phyloP scores from a whole-genome alignment of 2,888 invertebrate genomes.

The Sinodicranocentrus sp. region DNA sequence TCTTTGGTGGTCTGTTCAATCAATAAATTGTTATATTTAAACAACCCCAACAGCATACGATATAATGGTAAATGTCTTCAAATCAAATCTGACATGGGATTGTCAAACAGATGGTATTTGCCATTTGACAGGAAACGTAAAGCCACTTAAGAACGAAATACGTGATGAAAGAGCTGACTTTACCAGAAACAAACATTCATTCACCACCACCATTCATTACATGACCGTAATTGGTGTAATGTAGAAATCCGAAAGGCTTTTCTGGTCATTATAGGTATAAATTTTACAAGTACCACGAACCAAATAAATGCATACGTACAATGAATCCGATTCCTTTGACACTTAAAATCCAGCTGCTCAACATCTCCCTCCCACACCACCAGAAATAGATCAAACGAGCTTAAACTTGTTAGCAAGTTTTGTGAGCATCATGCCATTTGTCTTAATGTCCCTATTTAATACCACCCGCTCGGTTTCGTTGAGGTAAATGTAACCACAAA shows the following conservation, averaged over 20 bases:
- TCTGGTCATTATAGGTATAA: not conserved
- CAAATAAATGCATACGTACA: constrained; percentile 17
- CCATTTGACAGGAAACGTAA: not conserved
- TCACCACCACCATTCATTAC: constrained; percentile 25
- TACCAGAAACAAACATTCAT: constrained; percentile 9
- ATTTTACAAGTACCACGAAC: constrained; percentile 22
- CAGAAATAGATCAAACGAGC: not conserved
- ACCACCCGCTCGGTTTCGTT: no score
- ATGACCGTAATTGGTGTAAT: constrained; percentile 40
- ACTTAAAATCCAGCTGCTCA: constrained; percentile 40
- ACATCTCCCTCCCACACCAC: not conserved
- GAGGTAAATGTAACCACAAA: no score
- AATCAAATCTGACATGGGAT: no score
- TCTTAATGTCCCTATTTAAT: no score
- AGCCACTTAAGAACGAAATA: not conserved
- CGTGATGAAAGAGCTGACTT: constrained; percentile 6
- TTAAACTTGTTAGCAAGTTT: constrained; percentile 8
- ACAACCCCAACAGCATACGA: no score
- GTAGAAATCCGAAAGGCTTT: not conserved
- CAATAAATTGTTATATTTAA: not conserved
- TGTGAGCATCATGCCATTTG: not conserved
- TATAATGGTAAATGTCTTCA: no score
- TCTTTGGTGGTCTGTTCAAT: no score
- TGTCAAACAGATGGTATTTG: no score
- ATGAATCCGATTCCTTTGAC: constrained; percentile 37